Evolutionary conservation across 1,140 invertebrate species (phyloP).

Genomic region (Neodiprion pinetum): DNA sequence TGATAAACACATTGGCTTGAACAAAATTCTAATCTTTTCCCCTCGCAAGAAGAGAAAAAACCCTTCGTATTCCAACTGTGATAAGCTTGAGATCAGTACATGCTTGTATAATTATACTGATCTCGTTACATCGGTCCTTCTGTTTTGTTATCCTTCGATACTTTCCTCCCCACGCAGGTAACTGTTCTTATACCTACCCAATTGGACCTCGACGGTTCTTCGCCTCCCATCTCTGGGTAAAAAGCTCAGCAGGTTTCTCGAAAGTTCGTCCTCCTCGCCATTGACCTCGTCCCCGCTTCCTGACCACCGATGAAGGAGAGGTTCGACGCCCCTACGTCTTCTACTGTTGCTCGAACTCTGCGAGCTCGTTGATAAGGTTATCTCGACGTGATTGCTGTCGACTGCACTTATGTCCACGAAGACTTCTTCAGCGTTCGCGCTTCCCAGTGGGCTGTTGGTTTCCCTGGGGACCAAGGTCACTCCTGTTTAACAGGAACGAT

Average conservation of each 20-base stretch:
- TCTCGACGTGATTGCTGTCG: constrained; percentile 22
- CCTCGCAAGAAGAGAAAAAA: too few relatives aligned
- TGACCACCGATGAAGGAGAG: too few relatives aligned
- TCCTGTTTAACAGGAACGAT: background rate
- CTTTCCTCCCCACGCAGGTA: too few relatives aligned
- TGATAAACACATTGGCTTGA: too few relatives aligned
- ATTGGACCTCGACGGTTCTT: background rate
- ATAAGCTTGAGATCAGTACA: too few relatives aligned
- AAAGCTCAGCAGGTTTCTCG: background rate
- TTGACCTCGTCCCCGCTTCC: background rate
- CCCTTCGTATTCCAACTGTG: too few relatives aligned
- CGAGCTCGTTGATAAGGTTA: background rate
- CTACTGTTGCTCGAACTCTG: background rate
- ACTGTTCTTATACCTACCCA: background rate
- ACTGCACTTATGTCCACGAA: background rate
- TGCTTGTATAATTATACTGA: too few relatives aligned
- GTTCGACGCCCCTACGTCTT: too few relatives aligned
- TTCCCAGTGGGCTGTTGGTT: constrained; percentile 12
- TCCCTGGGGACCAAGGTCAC: constrained; percentile 18
- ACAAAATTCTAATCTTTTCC: too few relatives aligned
- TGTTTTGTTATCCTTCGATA: too few relatives aligned
- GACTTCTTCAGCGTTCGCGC: constrained; percentile 10
- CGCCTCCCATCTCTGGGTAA: background rate
- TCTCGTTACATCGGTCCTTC: too few relatives aligned
- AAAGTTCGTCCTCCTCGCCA: background rate